These are phyloP conservation scores for Lamprotornis superbus DNA, from an alignment of 2,113 vertebrate genomes.

Conservation along the genomic window DNA sequence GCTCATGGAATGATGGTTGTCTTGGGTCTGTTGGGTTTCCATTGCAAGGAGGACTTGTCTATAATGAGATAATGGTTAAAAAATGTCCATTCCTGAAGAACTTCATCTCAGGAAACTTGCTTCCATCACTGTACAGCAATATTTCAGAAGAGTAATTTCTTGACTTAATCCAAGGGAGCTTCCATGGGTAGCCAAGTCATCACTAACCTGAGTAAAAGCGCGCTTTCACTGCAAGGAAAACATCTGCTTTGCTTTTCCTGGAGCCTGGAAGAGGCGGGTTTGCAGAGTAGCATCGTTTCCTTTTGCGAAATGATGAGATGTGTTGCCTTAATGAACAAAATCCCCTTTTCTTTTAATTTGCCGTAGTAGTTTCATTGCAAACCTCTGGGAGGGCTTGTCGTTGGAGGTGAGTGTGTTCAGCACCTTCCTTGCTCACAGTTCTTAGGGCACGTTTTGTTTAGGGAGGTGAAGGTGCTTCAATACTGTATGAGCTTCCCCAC, in stretches of 20 bases:
- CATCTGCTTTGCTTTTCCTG: background rate
- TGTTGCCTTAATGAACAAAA: background rate
- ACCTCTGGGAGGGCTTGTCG: rapidly evolving
- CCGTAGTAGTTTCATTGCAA: rapidly evolving
- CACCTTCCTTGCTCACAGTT: background rate
- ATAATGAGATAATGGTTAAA: background rate
- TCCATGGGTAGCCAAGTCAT: background rate
- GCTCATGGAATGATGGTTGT: background rate
- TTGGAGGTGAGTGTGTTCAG: rapidly evolving
- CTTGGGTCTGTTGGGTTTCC: background rate
- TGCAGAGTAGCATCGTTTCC: background rate
- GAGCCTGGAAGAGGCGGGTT: background rate
- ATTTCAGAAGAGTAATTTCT: background rate
- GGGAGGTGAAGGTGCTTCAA: background rate
- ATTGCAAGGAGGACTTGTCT: background rate
- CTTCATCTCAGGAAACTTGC: background rate
- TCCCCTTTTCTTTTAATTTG: background rate
- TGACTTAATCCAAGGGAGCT: background rate
- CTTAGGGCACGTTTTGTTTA: background rate
- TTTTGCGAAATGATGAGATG: background rate
- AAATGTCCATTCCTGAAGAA: background rate
- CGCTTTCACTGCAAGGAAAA: background rate
- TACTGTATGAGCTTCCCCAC: rapidly evolving
- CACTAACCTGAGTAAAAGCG: background rate
- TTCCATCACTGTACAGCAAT: background rate